These are phyloP conservation scores for Lordiphosa fenestrarum DNA, from an alignment of 2,888 invertebrate species.

Conservation along the genomic window DNA sequence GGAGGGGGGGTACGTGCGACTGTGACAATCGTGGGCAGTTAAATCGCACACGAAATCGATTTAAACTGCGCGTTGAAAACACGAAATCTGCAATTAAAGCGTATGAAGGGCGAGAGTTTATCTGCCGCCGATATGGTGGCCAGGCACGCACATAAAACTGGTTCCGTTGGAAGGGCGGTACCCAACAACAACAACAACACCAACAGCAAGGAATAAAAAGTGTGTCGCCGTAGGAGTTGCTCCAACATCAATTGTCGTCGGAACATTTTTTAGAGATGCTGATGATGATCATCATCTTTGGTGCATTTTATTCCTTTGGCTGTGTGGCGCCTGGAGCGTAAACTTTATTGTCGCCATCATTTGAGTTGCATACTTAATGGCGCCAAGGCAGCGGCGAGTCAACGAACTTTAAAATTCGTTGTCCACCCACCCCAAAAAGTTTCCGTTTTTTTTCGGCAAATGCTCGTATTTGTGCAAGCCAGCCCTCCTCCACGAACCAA, in stretches of 20 bases:
- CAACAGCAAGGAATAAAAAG: slow-evolving; percentile 16
- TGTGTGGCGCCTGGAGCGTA: slow-evolving; percentile 57
- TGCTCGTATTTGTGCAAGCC: slow-evolving; percentile 63
- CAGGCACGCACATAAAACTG: slow-evolving; percentile 50
- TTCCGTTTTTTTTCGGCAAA: slow-evolving; percentile 44
- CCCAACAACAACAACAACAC: slow-evolving; percentile 10
- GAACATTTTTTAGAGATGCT: neutral
- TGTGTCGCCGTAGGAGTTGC: slow-evolving; percentile 37
- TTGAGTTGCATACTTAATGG: slow-evolving; percentile 71
- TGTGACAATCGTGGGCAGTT: slow-evolving; percentile 59
- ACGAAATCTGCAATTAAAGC: slow-evolving; percentile 64
- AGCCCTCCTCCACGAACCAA: slow-evolving; percentile 10
- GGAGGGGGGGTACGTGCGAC: neutral
- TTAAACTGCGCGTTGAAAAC: slow-evolving; percentile 57
- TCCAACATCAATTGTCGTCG: slow-evolving; percentile 13
- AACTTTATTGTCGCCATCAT: slow-evolving; percentile 75
- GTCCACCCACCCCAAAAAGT: slow-evolving; percentile 32
- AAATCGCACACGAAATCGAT: slow-evolving; percentile 61
- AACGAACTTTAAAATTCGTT: slow-evolving; percentile 70
- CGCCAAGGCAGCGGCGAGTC: slow-evolving; percentile 57
- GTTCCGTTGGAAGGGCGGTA: neutral
- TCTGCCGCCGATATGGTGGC: slow-evolving; percentile 46
- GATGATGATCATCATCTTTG: slow-evolving; percentile 7
- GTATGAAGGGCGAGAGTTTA: slow-evolving; percentile 47
- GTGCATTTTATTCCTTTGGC: slow-evolving; percentile 13